Evolutionary conservation across 2,797 vertebrate species (phyloP), one percentile per base, ranked within the genome.

Genomic region (Takifugu rubripes): DNA sequence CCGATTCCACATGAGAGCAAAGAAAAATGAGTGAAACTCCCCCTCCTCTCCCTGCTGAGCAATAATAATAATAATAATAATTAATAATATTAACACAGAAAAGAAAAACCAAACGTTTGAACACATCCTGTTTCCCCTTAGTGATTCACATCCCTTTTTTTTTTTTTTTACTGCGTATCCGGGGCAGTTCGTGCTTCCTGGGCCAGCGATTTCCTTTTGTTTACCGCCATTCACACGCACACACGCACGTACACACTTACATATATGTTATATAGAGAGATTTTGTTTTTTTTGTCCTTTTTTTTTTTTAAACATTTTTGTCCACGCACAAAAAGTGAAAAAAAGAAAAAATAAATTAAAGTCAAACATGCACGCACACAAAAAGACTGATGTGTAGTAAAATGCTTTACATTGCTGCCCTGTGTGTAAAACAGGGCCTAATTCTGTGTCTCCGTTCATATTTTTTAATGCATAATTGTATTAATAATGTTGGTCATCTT

Each of bases 401-500:
- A 93, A 90, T 87, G 87, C 83, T 92, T 91, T 91, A 91, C 90
- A 91, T 90, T 88, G 87, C 87, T 84, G 87, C 88, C 85, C 89
- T 64, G 44, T 44, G 79, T 88, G 87, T 90, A 87, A 90, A 90
- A 87, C 86, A 82, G 85, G 86, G 88, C 89, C 85, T 86, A 85
- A 85, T 85, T 87, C 84, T 86, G 84, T 85, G 75, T 89, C 81
- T 90, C 83, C 81, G 77, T 92, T 91, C 86, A 81, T 88, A 82
- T 90, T 87, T 84, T 90, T 36, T 90, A 91, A 93, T 93, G 92
- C 91, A 92, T 93, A 92, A 92, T 92, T 91, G 89, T 92, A 92
- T 92, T 90, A 89, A 91, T 92, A 91, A 92, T 89, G 89, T 93
- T 93, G 92, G 92, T 93, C 92, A 90, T 91, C 90, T 90, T 93